Base-by-base conservation (phyloP, 2,888 invertebrate species). In the Lacanobia wlatinum region DNA sequence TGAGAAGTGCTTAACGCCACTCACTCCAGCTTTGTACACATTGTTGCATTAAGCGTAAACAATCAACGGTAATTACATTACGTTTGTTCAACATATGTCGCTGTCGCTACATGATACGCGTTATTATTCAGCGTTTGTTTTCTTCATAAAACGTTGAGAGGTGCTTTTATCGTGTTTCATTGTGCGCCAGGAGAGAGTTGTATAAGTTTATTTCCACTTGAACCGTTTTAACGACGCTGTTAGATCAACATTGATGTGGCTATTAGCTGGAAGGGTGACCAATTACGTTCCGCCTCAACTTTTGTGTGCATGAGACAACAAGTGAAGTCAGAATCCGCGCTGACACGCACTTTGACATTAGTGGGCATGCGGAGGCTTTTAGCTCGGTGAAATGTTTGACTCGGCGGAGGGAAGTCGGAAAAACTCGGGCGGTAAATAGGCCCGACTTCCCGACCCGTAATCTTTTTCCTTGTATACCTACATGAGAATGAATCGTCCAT, bases 1-100 rank as follows among this genome's bases (percentile, higher is more conserved):
- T 92, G 94, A 94, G 92, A 92, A 90, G 90, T 90, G 89, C 91
- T 92, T 94, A 90, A 89, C 87, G 85, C 87, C 87, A 83, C 91
- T 90, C 88, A 84, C 84, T 78, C 80, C 84, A 87, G 89, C 89
- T 89, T 92, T 90, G 88, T 90, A 90, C 88, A 90, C 88, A 88
- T 90, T 90, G 90, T 90, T 89, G 89, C 89, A 89, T 90, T 91
- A 91, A 90, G 87, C 87, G 87, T 87, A 89, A 90, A 91, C 91
- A 91, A 92, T 90, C 84, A 89, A 70, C 80, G 78, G 70, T 84
- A 85, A 87, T 89, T 88, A 87, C 80, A 74, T 82, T 78, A 76
- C 76, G 80, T 70, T 76, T 76, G 76, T 83, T 73, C 68, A 74
- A 78, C 73, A 78, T 78, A 64, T 81, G 85, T 75, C 66, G 72